Evolutionary conservation across 2,888 invertebrate genomes (phyloP).

Genomic region (Spicauda simplicius): DNA sequence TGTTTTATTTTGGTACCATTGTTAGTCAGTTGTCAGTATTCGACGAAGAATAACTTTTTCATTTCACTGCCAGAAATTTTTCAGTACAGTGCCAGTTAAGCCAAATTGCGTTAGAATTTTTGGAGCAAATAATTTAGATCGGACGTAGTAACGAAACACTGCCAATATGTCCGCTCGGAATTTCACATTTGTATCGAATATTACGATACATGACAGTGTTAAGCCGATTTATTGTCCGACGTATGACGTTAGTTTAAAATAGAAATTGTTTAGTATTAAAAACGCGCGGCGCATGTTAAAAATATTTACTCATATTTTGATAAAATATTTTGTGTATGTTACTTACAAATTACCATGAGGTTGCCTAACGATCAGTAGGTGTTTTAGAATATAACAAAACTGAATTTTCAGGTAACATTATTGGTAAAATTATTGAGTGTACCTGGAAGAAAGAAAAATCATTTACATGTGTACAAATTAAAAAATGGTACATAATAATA

Average conservation of each 20-base stretch:
- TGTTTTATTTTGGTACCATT: slow-evolving; percentile 26
- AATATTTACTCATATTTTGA: no score
- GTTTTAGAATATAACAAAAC: no score
- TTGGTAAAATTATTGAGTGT: no score
- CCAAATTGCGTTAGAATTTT: slow-evolving; percentile 25
- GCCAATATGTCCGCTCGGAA: slow-evolving; percentile 31
- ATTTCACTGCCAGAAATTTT: slow-evolving; percentile 25
- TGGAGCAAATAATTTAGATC: slow-evolving; percentile 28
- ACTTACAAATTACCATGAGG: no score
- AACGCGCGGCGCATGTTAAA: no score
- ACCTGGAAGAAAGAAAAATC: no score
- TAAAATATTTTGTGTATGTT: no score
- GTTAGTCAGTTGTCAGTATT: slow-evolving; percentile 26
- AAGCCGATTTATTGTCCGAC: slow-evolving; percentile 32
- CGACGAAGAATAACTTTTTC: slow-evolving; percentile 26
- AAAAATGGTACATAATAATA: no score
- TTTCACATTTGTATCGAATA: slow-evolving; percentile 32
- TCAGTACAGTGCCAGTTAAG: slow-evolving; percentile 20
- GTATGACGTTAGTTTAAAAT: slow-evolving; percentile 1
- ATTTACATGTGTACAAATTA: no score
- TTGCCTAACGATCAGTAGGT: no score
- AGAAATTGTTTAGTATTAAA: no score
- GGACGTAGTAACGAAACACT: slow-evolving; percentile 8
- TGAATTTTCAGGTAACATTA: no score
- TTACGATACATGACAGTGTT: slow-evolving; percentile 26